A percentile compares a stretch with the other conserved stretches of the same genome.
These are phyloP conservation scores for Lepus europaeus DNA, from an alignment of 2,113 vertebrate genomes.

Conservation along the genomic window DNA sequence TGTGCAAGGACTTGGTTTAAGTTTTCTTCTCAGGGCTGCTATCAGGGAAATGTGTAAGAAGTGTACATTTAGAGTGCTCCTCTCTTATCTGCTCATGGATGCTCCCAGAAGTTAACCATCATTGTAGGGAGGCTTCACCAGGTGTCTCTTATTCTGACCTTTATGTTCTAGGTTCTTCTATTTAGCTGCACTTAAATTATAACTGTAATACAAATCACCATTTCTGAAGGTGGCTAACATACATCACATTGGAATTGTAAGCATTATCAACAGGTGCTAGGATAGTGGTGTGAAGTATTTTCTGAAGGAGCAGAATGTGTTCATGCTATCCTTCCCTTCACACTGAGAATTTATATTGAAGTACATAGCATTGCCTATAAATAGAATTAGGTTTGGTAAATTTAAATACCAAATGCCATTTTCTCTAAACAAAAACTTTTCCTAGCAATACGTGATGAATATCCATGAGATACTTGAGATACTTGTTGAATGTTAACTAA, in stretches of 20 bases:
- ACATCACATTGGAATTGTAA: background rate
- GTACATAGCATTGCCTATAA: background rate
- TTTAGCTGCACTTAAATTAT: background rate
- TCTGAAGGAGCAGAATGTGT: background rate
- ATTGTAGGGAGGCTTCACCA: background rate
- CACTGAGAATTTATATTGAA: background rate
- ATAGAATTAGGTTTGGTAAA: background rate
- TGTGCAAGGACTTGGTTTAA: background rate
- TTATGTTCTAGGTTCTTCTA: background rate
- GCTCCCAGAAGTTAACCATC: background rate
- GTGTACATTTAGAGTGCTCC: background rate
- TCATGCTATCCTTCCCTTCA: background rate
- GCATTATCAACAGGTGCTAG: background rate
- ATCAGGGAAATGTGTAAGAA: background rate
- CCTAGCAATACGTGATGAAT: background rate
- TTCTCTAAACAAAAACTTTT: constrained; percentile 4
- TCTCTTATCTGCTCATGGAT: background rate
- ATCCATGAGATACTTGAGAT: constrained; percentile 39
- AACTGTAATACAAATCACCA: background rate
- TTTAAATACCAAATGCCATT: background rate
- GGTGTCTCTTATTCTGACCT: background rate
- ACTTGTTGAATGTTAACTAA: background rate
- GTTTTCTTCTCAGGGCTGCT: background rate
- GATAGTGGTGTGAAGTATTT: background rate
- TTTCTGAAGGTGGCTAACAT: background rate